Percentiles rank a stretch among this genome's conserved stretches.
phyloP scores from a whole-genome alignment of 2,113 vertebrate genomes.

The Cebus imitator region DNA sequence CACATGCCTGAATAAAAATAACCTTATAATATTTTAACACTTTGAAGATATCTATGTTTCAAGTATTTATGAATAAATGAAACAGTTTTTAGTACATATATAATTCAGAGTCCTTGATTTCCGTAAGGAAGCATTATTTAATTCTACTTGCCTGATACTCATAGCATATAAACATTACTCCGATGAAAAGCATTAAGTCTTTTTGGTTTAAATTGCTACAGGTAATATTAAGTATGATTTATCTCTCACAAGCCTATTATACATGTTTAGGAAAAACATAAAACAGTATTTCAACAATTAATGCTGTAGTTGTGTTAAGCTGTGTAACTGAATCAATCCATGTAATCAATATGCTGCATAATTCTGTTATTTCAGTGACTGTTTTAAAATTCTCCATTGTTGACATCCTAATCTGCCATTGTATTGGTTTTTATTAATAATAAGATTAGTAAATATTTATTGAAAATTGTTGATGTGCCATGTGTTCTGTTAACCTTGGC shows the following conservation, averaged over 20 bases:
- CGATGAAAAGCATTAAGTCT: not conserved
- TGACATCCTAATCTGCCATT: not conserved
- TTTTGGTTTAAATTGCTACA: not conserved
- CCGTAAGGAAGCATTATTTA: not conserved
- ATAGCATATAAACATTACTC: not conserved
- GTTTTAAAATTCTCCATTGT: not conserved
- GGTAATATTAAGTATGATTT: not conserved
- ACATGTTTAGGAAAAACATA: not conserved
- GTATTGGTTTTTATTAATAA: not conserved
- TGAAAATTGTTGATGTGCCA: not conserved
- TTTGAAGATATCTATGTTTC: not conserved
- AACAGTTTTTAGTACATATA: not conserved
- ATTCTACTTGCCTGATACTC: not conserved
- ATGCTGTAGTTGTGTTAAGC: not conserved
- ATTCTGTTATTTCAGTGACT: not conserved
- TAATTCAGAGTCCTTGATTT: not conserved
- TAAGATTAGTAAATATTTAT: constrained; percentile 19
- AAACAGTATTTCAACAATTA: not conserved
- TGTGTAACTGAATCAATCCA: not conserved
- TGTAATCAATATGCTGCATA: not conserved
- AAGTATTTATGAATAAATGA: not conserved
- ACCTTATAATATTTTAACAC: not conserved
- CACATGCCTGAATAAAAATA: not conserved
- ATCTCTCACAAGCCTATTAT: not conserved
- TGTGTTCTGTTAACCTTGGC: not conserved